phyloP scores from a whole-genome alignment of 2,797 vertebrate genomes.

The Enteromius treurensis region DNA sequence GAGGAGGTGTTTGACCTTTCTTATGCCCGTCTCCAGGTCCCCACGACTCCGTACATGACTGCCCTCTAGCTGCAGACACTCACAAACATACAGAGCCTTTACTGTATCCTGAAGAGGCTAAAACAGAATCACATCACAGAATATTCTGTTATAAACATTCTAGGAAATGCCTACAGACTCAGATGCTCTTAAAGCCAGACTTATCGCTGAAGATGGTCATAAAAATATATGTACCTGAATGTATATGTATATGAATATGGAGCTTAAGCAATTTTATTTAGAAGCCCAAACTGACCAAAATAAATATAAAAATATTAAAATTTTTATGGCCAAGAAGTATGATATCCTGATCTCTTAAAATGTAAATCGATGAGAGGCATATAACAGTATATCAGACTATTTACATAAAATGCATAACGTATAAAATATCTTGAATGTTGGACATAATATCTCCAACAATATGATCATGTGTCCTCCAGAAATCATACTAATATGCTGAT shows the following conservation, averaged over 20 bases:
- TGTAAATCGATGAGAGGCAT: background rate
- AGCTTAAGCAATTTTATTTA: background rate
- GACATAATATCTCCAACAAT: background rate
- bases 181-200: background rate
- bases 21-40: slow-evolving; percentile 43
- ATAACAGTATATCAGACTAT: background rate
- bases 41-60: slow-evolving; percentile 67
- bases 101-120: background rate
- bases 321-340: background rate
- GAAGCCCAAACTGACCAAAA: background rate
- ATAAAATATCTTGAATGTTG: background rate
- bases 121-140: background rate
- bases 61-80: slow-evolving; percentile 73
- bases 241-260: no score
- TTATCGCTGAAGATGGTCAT: no score
- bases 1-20: slow-evolving; percentile 45
- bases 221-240: background rate
- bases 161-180: background rate
- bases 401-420: no score
- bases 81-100: background rate
- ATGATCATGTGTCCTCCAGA: background rate
- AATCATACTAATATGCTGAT: background rate
- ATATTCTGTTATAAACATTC: background rate
- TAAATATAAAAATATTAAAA: background rate
- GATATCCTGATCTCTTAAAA: background rate